Conservation (phyloP, 2,113 vertebrate species). For the Tor tambroides region DNA sequence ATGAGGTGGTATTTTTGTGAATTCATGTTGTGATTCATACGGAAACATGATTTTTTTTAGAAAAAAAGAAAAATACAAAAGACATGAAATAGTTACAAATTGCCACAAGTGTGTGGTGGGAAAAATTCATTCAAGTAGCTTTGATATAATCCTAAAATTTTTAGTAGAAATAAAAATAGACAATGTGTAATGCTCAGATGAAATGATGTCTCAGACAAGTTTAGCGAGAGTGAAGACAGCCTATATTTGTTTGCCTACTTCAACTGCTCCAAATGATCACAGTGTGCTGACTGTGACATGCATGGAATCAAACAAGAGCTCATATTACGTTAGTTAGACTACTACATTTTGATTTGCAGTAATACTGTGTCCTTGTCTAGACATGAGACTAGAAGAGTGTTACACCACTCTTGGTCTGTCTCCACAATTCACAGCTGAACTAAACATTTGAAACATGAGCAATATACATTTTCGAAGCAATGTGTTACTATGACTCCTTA, state of each 20-base stretch:
- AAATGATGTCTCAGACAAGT: constrained; percentile 10
- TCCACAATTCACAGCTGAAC: not conserved
- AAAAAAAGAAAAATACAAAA: not conserved
- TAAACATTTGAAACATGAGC: not conserved
- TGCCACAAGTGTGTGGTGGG: not conserved
- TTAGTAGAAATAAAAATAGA: not conserved
- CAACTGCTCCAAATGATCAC: not conserved
- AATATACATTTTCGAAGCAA: not conserved
- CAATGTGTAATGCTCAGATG: not conserved
- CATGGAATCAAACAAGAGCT: constrained; percentile 9
- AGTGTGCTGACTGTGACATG: constrained; percentile 20
- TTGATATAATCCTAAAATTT: not conserved
- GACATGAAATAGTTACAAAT: not conserved
- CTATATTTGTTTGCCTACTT: not conserved
- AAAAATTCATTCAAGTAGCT: not conserved
- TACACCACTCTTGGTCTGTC: not conserved
- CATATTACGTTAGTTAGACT: not conserved
- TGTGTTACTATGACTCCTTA: not conserved
- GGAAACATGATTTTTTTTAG: no score
- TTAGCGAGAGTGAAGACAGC: not conserved
- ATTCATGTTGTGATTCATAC: not conserved
- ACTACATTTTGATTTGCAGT: not conserved
- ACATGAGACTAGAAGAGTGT: not conserved
- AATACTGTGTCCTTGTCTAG: not conserved
- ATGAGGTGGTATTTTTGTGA: no score